These are phyloP conservation scores for Mico argentatus DNA, from an alignment of 2,797 vertebrate genomes.

Conservation along the genomic window DNA sequence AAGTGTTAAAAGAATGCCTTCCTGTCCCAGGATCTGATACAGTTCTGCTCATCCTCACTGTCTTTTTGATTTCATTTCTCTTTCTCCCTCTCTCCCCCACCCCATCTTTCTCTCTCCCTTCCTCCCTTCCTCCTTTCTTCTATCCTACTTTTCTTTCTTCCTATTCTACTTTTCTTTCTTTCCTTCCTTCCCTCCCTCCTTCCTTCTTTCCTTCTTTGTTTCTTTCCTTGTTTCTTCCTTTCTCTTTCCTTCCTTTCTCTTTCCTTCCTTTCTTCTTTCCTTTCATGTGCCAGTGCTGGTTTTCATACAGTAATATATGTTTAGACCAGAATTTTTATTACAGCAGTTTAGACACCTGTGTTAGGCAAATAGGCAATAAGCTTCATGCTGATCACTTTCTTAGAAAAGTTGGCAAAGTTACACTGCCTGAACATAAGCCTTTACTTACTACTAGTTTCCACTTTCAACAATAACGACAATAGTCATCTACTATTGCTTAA, in stretches of 20 bases:
- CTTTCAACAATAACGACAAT: background rate
- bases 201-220: background rate
- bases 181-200: too few relatives aligned
- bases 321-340: background rate
- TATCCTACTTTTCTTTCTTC: background rate
- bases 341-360: background rate
- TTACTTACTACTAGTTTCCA: background rate
- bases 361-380: background rate
- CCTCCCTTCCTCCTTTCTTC: background rate
- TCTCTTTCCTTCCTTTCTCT: background rate
- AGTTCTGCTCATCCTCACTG: background rate
- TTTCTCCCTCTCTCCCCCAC: background rate
- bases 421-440: background rate
- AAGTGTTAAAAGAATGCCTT: background rate
- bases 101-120: background rate
- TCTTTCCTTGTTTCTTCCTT: background rate
- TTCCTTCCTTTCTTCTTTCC: background rate
- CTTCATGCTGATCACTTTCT: background rate
- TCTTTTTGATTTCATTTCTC: background rate
- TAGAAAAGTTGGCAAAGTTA: background rate
- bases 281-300: background rate
- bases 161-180: too few relatives aligned
- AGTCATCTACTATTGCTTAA: background rate
- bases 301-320: background rate
- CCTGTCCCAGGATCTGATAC: background rate